phyloP scores from a whole-genome alignment of 2,113 vertebrate species.

The Ia io region DNA sequence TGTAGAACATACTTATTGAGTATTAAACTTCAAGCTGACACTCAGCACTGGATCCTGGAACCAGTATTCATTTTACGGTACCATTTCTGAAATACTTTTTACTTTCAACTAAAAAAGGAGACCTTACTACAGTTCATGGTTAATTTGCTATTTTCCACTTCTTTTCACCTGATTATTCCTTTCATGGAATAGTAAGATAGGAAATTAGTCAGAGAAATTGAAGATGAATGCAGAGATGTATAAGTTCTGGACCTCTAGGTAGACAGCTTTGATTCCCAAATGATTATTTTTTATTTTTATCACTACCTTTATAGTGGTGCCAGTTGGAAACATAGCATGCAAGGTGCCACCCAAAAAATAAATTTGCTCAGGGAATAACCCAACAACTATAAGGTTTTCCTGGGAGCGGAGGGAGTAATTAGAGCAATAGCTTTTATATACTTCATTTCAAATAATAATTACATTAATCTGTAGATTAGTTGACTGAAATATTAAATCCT shows the following conservation, averaged over 20 bases:
- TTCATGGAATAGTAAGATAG: background rate
- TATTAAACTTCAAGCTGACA: background rate
- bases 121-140: background rate
- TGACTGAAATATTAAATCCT: conserved; percentile 82
- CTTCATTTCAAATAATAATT: conserved; percentile 81
- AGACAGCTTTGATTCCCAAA: background rate
- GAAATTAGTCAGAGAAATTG: background rate
- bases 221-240: background rate
- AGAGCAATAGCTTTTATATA: conserved; percentile 76
- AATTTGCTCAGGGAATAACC: conserved; percentile 63
- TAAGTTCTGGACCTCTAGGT: background rate
- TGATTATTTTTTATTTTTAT: background rate
- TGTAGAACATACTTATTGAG: background rate
- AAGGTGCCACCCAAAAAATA: conserved; percentile 51
- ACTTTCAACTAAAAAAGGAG: background rate
- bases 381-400: conserved; percentile 72
- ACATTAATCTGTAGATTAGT: conserved; percentile 79
- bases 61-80: background rate
- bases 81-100: background rate
- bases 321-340: background rate
- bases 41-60: background rate
- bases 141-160: background rate
- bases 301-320: background rate
- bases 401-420: conserved; percentile 75
- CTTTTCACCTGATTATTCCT: background rate